Base-by-base conservation (phyloP, 2,113 vertebrate genomes). In the Leuciscus idus region DNA sequence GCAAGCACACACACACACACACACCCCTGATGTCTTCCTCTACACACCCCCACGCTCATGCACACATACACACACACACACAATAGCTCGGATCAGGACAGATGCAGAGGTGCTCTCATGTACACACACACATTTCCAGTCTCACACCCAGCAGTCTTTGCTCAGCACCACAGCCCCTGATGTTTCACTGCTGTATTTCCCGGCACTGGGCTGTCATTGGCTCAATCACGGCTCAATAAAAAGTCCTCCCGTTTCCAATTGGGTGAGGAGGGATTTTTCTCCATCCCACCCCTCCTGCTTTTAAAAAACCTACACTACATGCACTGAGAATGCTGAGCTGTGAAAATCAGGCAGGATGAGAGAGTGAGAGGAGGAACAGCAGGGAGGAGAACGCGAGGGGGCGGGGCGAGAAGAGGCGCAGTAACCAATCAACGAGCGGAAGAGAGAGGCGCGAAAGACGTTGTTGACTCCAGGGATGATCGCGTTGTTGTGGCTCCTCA, bases 131-230 rank as follows among this genome's bases (percentile, higher is more conserved):
- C 81, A 88, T 88, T 92, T 88, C 8, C 90, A 93, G 91, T 90
- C 88, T 91, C 90, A 88, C 61, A 89, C 91, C 85, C 89, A 90
- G 94, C 88, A 84, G 89, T 93, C 87, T 87, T 89, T 88, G 90
- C 84, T 88, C 78, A 88, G 90, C 91, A 91, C 88, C 91, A 84
- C 86, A 89, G 88, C 90, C 89, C 82, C 59, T 90, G 87, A 91
- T 91, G 91, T 78, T 93, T 86, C 90, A 87, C 93, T 95, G 94
- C 93, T 95, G 94, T 93, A 93, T 93, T 94, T 93, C 91, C 92
- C 94, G 92, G 93, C 92, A 92, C 91, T 90, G 93, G 73, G 17
- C 28, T 8, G 87, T 92, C 89, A 95, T 95, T 95, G 94, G 94
- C 83, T 89, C 84, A 88, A 8, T 74, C 88, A 83, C 88, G 48